phyloP scores from a whole-genome alignment of 2,888 invertebrate genomes.

The Carabus problematicus region DNA sequence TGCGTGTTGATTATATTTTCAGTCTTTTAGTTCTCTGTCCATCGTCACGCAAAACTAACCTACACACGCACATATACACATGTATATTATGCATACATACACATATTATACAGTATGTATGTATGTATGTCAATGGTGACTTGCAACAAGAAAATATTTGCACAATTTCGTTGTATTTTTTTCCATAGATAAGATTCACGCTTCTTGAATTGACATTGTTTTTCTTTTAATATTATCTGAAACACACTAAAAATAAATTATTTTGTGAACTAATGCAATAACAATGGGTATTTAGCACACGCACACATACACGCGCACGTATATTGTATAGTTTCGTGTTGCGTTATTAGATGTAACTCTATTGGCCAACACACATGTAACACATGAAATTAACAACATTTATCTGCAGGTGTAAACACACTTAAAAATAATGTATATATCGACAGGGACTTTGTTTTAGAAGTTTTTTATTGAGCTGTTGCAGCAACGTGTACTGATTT shows the following conservation, averaged over 20 bases:
- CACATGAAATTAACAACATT: no score
- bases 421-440: no score
- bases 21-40: slow-evolving; percentile 1
- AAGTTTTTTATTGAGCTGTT: no score
- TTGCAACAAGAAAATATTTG: slow-evolving; percentile 30
- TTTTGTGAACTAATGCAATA: no score
- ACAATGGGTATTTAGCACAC: neutral
- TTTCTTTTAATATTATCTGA: slow-evolving; percentile 35
- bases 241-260: neutral
- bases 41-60: neutral
- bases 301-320: neutral
- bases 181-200: slow-evolving; percentile 28
- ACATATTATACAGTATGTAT: slow-evolving; percentile 1
- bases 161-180: slow-evolving; percentile 29
- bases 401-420: no score
- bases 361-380: no score
- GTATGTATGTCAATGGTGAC: slow-evolving; percentile 35
- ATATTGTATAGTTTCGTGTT: neutral
- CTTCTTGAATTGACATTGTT: slow-evolving; percentile 34
- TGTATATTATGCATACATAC: slow-evolving; percentile 5
- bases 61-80: slow-evolving; percentile 26
- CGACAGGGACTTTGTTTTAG: no score
- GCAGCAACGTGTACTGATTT: no score
- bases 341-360: no score
- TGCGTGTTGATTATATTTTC: slow-evolving; percentile 33